These are phyloP conservation scores for Octonoba sinensis DNA, from an alignment of 2,888 invertebrate genomes.

Conservation along the genomic window DNA sequence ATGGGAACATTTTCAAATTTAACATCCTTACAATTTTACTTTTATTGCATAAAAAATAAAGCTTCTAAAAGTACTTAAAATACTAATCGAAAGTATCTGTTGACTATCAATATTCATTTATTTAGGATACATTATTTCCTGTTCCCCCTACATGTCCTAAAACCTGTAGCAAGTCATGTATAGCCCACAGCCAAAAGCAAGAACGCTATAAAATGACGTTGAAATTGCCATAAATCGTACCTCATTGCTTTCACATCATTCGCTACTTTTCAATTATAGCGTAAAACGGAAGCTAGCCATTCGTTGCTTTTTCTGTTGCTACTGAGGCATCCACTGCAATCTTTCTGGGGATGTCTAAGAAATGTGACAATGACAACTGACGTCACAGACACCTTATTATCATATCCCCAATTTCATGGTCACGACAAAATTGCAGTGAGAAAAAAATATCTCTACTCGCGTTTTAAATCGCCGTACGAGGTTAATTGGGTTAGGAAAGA, in stretches of 20 bases:
- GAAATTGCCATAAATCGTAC: too few species aligned
- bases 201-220: too few species aligned
- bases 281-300: slow-evolving; percentile 6
- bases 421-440: neutral
- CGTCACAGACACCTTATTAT: slow-evolving; percentile 55
- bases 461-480: slow-evolving; percentile 33
- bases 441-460: slow-evolving; percentile 30
- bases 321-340: neutral
- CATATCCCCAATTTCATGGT: slow-evolving; percentile 30
- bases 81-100: too few species aligned
- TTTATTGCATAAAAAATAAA: too few species aligned
- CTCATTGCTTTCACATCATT: slow-evolving; percentile 43
- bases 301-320: slow-evolving; percentile 28
- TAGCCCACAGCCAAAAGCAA: too few species aligned
- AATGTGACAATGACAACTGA: slow-evolving; percentile 55
- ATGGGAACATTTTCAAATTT: too few species aligned
- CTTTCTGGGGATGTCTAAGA: neutral
- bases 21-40: too few species aligned
- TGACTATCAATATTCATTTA: too few species aligned
- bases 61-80: too few species aligned
- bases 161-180: too few species aligned
- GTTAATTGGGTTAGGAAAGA: slow-evolving; percentile 30
- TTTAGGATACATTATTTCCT: too few species aligned
- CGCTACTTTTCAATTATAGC: slow-evolving; percentile 5
- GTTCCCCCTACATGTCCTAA: too few species aligned